phyloP scores from a whole-genome alignment of 2,888 invertebrate genomes.

The Galerucella pusilla region DNA sequence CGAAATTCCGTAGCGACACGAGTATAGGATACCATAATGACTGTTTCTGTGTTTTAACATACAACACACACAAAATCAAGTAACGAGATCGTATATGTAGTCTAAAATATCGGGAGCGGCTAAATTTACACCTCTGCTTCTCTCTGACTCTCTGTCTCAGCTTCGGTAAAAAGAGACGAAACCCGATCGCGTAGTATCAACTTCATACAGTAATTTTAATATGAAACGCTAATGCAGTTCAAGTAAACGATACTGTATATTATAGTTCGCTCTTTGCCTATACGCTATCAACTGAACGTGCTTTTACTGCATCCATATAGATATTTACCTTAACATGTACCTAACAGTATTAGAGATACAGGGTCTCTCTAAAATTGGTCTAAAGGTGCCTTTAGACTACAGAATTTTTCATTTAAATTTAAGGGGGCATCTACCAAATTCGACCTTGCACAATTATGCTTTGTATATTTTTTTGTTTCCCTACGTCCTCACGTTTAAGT shows the following conservation, averaged over 20 bases:
- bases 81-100: slow-evolving; percentile 24
- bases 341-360: neutral
- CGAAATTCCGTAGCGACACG: slow-evolving; percentile 1
- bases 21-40: slow-evolving; percentile 6
- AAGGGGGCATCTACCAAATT: too few species aligned
- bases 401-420: too few species aligned
- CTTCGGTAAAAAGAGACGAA: slow-evolving; percentile 34
- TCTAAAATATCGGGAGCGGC: slow-evolving; percentile 35
- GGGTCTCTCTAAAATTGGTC: too few species aligned
- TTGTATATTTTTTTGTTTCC: too few species aligned
- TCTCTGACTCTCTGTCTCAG: slow-evolving; percentile 28
- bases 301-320: slow-evolving; percentile 1
- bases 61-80: slow-evolving; percentile 24
- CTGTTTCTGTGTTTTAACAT: neutral
- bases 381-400: too few species aligned
- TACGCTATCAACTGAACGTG: slow-evolving; percentile 5
- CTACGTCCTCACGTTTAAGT: too few species aligned
- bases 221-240: slow-evolving; percentile 38
- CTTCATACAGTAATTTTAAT: slow-evolving; percentile 38
- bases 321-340: neutral
- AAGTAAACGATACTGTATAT: slow-evolving; percentile 31
- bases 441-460: too few species aligned
- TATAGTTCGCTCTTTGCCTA: slow-evolving; percentile 14
- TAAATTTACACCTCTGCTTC: slow-evolving; percentile 35
- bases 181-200: slow-evolving; percentile 26